Evolutionary conservation across 1,140 invertebrate genomes (phyloP).

Genomic region (Panagrolaimus sp.): DNA sequence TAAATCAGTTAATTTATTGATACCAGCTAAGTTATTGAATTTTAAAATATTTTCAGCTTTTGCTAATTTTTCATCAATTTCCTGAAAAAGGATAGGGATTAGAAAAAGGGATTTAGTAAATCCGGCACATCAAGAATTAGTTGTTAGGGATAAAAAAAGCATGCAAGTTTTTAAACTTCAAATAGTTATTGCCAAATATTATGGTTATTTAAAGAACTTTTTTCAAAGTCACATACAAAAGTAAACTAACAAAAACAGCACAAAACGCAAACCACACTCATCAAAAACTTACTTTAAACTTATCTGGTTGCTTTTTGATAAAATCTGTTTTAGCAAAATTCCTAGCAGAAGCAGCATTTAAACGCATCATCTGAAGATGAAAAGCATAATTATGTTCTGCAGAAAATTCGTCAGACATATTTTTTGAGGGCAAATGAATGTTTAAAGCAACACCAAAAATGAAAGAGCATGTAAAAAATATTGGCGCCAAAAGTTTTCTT

Average conservation of each 20-base stretch:
- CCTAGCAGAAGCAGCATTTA: not conserved
- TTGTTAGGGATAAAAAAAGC: too few species aligned
- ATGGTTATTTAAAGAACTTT: too few species aligned
- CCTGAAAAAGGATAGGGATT: not conserved
- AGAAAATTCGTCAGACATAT: too few species aligned
- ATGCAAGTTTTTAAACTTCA: too few species aligned
- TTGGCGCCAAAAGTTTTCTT: not conserved
- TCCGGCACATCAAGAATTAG: too few species aligned
- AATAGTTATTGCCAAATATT: too few species aligned
- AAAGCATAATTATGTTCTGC: not conserved
- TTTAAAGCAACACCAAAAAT: too few species aligned
- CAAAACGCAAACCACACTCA: too few species aligned
- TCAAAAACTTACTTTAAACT: constrained; percentile 12
- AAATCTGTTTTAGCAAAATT: not conserved
- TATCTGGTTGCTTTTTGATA: not conserved
- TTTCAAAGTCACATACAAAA: too few species aligned
- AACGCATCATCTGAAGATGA: constrained; percentile 9
- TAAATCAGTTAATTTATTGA: not conserved
- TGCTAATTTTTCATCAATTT: constrained; percentile 3
- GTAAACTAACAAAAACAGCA: too few species aligned
- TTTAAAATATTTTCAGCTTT: not conserved
- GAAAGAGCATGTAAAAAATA: too few species aligned
- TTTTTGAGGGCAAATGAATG: too few species aligned
- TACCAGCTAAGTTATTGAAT: not conserved
- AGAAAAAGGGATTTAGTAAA: not conserved